Base-by-base conservation (phyloP, 2,888 invertebrate genomes). In the Cantharis flavilabris region DNA sequence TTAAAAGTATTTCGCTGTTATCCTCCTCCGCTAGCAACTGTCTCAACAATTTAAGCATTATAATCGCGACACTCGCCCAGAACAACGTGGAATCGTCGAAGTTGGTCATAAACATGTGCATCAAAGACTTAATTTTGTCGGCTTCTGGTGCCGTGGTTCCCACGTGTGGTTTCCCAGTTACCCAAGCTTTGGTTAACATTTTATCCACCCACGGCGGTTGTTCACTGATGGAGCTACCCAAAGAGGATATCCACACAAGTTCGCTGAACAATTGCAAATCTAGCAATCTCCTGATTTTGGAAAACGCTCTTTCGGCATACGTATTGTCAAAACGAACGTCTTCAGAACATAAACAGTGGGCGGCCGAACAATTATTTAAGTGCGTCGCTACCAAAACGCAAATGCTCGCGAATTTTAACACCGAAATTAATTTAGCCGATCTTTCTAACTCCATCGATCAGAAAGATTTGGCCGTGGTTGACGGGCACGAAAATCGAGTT, bases 301-400 rank as follows among this genome's bases (percentile, higher is more conserved):
- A 92, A 62, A 91, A 92, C 85, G 91, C 92, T 5, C 84, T 92
- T 70, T 89, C 92, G 4, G 91, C 92, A 1, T 92, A 91, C 85
- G 88, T 92, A 11, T 86, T 92, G 78, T 92, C 92, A 0, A 88
- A 89, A 18, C 88, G 89, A 70, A 87, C 92, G n/a, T 87, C 89
- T 64, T 86, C 89, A 13, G 86, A 86, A 26, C 89, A 90, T 81
- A 88, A 91, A 33, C 91, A 92, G 83, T 93, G 92, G 93, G 91
- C 92, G 0, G 89, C 90, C 1, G 90, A 91, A 79, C 92, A 92
- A 84, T 86, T 93, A 79, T 91, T 91, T 83, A 88, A 88, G 81
- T 89, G 88, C 72, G 83, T 91, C 20, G 86, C 89, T 0, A 87
- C 87, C 7, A 87, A 86, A 82, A 84, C 84, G 76, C 88, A 85